These are phyloP conservation scores for Bimastos eiseni DNA, from an alignment of 2,888 invertebrate genomes.

Conservation along the genomic window DNA sequence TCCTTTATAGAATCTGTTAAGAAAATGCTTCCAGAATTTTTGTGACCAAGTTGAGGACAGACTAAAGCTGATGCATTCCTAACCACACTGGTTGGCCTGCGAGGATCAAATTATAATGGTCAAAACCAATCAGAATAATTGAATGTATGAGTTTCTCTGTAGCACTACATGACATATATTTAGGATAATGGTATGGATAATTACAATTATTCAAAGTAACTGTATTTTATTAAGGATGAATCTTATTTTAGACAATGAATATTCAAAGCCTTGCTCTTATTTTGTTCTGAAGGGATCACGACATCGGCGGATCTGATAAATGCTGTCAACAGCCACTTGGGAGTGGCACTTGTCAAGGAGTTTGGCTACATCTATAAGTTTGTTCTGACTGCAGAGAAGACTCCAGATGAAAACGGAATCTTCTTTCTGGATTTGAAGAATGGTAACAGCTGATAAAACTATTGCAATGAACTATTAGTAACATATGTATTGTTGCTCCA, in stretches of 20 bases:
- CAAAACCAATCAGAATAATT: too few relatives aligned
- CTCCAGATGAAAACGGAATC: slow-evolving; percentile 43
- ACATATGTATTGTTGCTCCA: not conserved
- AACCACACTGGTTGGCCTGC: too few relatives aligned
- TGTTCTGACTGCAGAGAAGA: slow-evolving; percentile 35
- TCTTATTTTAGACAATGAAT: not conserved
- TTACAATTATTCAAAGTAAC: not conserved
- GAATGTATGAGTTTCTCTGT: too few relatives aligned
- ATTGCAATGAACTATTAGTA: not conserved
- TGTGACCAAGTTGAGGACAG: too few relatives aligned
- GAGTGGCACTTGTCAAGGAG: slow-evolving; percentile 50
- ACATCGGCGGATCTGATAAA: slow-evolving; percentile 37
- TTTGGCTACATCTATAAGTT: slow-evolving; percentile 53
- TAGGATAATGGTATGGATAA: not conserved
- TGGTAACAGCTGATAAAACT: slow-evolving; percentile 46
- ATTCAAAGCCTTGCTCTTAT: not conserved
- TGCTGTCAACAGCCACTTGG: slow-evolving; percentile 44
- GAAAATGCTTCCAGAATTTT: too few relatives aligned
- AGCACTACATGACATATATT: too few relatives aligned
- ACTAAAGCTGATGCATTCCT: too few relatives aligned
- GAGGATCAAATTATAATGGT: too few relatives aligned
- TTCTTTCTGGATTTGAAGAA: slow-evolving; percentile 58
- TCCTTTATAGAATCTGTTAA: too few relatives aligned
- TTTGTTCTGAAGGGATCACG: not conserved
- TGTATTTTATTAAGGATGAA: not conserved